Conservation (phyloP, 2,113 vertebrate genomes). For the Patagioenas fasciata region DNA sequence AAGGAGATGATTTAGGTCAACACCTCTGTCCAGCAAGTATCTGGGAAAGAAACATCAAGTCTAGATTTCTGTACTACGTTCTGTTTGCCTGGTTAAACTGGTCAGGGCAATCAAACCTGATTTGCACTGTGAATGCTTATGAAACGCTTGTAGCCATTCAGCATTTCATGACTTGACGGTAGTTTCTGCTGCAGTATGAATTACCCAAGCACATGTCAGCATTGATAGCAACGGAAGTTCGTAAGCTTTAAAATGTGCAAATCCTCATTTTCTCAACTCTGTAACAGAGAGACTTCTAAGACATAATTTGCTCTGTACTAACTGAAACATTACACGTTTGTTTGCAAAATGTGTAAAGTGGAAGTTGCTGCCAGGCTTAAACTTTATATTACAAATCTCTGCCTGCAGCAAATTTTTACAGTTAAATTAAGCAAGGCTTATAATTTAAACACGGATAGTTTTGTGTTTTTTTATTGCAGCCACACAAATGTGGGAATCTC, state of each 20-base stretch:
- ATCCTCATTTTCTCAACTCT: neutral
- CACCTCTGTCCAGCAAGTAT: neutral
- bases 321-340: slow-evolving; percentile 47
- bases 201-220: slow-evolving; percentile 1
- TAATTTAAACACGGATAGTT: slow-evolving; percentile 6
- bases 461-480: neutral
- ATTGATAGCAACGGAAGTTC: neutral
- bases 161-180: neutral
- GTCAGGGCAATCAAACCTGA: neutral
- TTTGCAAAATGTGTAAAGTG: slow-evolving; percentile 45
- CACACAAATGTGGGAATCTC: neutral
- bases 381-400: slow-evolving; percentile 30
- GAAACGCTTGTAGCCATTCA: neutral
- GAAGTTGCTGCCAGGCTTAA: slow-evolving; percentile 41
- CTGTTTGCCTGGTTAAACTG: neutral
- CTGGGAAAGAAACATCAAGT: neutral
- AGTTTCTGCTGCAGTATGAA: slow-evolving; percentile 8
- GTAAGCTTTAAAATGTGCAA: slow-evolving; percentile 33
- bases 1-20: neutral
- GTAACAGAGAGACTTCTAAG: neutral
- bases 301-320: neutral
- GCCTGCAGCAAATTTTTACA: slow-evolving; percentile 27
- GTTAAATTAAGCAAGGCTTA: slow-evolving; percentile 23
- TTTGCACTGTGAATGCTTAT: neutral
- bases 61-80: neutral